These are phyloP conservation scores for Ictalurus furcatus DNA, from an alignment of 2,113 vertebrate genomes.

Conservation along the genomic window DNA sequence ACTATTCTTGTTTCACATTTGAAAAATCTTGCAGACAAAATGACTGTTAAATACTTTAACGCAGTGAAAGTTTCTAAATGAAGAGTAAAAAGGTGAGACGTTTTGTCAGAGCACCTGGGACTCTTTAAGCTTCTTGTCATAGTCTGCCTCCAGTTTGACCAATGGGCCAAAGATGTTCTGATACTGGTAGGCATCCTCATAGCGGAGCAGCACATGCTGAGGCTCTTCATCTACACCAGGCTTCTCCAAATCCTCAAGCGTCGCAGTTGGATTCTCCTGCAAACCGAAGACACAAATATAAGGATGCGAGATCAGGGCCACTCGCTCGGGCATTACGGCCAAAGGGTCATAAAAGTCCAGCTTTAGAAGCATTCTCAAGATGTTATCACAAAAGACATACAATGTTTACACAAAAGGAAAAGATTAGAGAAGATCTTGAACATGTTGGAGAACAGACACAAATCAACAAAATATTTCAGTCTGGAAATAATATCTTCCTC, in stretches of 20 bases:
- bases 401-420: not conserved
- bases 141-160: conserved; percentile 97
- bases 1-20: not conserved
- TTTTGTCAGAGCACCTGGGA: conserved; percentile 81
- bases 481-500: not conserved
- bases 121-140: conserved; percentile 99
- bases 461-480: not conserved
- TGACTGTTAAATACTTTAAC: not conserved
- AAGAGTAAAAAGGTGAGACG: not conserved
- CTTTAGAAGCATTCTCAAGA: not conserved
- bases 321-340: not conserved
- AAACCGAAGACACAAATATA: conserved; percentile 1
- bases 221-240: conserved; percentile 97
- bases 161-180: conserved; percentile 98
- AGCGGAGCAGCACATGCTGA: conserved; percentile 93
- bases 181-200: conserved; percentile 98
- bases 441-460: not conserved
- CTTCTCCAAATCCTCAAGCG: conserved; percentile 96
- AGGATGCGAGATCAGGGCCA: conserved; percentile 23
- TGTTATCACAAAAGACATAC: not conserved
- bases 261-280: conserved; percentile 95
- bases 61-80: not conserved
- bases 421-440: not conserved
- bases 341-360: not conserved
- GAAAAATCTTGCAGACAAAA: not conserved